Evolutionary conservation across 2,797 vertebrate species (phyloP).

Genomic region (Prunella strophiata): DNA sequence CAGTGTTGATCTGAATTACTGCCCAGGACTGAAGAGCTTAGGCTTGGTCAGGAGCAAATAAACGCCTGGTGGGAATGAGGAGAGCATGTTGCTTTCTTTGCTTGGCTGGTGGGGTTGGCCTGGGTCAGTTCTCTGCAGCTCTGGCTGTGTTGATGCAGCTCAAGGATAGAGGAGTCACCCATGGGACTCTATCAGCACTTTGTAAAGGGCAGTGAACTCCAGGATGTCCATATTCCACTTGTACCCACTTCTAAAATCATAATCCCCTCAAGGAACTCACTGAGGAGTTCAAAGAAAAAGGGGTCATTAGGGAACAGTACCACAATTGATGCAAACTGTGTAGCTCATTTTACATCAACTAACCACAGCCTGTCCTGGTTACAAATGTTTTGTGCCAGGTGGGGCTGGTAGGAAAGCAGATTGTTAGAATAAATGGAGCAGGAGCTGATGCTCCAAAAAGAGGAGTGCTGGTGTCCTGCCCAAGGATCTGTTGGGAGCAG

Average conservation of each 20-base stretch:
- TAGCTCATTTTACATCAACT: neutral
- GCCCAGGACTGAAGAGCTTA: neutral
- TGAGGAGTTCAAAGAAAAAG: neutral
- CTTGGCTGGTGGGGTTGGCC: neutral
- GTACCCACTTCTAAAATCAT: neutral
- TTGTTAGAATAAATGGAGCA: neutral
- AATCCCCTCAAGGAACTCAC: neutral
- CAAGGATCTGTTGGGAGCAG: neutral
- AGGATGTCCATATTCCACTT: neutral
- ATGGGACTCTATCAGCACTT: neutral
- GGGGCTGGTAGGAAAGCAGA: neutral
- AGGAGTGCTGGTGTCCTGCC: neutral
- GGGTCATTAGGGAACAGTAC: rapidly evolving
- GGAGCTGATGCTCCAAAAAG: neutral
- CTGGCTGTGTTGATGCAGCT: neutral
- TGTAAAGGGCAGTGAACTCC: neutral
- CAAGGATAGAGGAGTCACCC: neutral
- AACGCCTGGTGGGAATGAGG: neutral
- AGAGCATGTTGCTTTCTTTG: neutral
- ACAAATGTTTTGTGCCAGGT: neutral
- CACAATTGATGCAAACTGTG: neutral
- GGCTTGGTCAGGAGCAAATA: neutral
- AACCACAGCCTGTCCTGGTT: neutral
- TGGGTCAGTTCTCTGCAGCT: neutral
- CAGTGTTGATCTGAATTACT: neutral